Conservation (phyloP, 2,797 vertebrate genomes). For the Bovichtus variegatus region DNA sequence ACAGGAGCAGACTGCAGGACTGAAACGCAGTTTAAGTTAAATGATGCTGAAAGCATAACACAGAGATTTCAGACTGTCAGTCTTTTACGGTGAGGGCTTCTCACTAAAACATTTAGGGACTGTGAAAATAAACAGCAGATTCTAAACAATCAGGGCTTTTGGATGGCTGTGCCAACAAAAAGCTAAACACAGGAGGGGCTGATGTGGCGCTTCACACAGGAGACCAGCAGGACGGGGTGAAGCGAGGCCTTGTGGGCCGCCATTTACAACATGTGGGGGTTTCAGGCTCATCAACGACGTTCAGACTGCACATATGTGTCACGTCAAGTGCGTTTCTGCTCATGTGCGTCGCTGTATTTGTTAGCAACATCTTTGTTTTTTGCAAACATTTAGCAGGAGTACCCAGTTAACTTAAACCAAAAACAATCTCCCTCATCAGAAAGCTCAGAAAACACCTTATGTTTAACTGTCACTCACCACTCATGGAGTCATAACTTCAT, state of each 20-base stretch:
- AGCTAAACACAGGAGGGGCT: constrained; percentile 78
- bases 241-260: constrained; percentile 83
- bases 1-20: constrained; percentile 46
- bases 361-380: constrained; percentile 1
- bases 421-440: constrained; percentile 68
- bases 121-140: constrained; percentile 87
- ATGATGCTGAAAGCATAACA: constrained; percentile 82
- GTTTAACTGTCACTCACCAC: constrained; percentile 76
- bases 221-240: constrained; percentile 70
- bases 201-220: constrained; percentile 62
- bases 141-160: constrained; percentile 78
- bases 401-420: not conserved
- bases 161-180: constrained; percentile 72
- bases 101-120: constrained; percentile 80
- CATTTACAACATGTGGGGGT: constrained; percentile 82
- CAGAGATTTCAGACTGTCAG: constrained; percentile 73
- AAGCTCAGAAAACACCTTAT: constrained; percentile 64
- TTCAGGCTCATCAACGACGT: constrained; percentile 78
- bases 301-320: constrained; percentile 7
- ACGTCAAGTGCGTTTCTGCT: constrained; percentile 26
- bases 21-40: constrained; percentile 72
- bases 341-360: not conserved
- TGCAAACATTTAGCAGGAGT: not conserved
- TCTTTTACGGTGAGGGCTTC: constrained; percentile 57
- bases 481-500: constrained; percentile 85